Evolutionary conservation across 2,797 vertebrate species (phyloP).

Genomic region (Cynopterus sphinx): DNA sequence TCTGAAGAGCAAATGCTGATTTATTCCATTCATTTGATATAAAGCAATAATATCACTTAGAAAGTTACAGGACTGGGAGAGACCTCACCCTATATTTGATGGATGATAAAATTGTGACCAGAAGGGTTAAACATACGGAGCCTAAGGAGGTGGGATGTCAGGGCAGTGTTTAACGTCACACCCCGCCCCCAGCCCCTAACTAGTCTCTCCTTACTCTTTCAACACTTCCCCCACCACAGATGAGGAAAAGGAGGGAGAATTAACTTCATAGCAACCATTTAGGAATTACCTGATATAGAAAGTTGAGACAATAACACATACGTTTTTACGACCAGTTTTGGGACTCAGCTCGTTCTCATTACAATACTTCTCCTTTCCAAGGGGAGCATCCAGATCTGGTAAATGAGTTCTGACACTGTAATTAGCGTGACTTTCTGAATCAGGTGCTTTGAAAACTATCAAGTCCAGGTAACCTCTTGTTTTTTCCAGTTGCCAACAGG

Average conservation of each 20-base stretch:
- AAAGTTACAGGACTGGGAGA: background rate
- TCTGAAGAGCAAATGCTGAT: background rate
- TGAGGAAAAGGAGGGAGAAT: background rate
- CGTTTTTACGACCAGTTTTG: fast-evolving
- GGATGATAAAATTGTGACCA: background rate
- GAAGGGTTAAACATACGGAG: background rate
- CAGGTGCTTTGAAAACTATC: background rate
- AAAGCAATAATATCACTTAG: background rate
- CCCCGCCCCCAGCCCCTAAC: fast-evolving
- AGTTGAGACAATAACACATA: background rate
- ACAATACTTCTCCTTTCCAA: background rate
- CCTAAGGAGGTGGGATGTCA: background rate
- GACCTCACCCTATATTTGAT: background rate
- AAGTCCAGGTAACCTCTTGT: background rate
- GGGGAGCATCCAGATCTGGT: background rate
- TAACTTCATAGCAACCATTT: background rate
- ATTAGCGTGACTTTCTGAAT: background rate
- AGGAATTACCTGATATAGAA: background rate
- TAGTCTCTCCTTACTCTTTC: background rate
- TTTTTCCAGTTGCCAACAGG: background rate
- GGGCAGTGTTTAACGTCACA: background rate
- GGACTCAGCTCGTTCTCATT: background rate
- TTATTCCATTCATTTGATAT: background rate
- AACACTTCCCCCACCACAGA: background rate
- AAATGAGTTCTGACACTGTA: fast-evolving